Conservation (phyloP, 2,888 invertebrate genomes). For the Athalia cordata region DNA sequence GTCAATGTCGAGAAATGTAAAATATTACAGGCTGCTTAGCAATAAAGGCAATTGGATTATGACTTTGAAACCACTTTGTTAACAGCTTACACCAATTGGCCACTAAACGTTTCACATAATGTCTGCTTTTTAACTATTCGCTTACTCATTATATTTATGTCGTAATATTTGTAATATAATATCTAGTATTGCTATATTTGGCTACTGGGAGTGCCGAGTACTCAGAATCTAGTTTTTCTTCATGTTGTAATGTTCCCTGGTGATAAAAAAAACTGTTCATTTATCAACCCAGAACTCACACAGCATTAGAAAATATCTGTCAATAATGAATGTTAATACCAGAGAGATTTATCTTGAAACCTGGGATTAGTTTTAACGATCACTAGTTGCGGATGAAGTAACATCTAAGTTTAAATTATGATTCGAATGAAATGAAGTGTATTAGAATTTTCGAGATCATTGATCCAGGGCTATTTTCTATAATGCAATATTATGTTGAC, state of each 20-base stretch:
- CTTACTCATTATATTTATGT: conserved; percentile 41
- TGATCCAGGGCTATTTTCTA: background rate
- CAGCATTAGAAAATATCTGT: conserved; percentile 38
- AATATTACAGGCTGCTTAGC: conserved; percentile 41
- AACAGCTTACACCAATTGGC: conserved; percentile 39
- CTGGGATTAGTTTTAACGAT: background rate
- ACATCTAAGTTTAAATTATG: conserved; percentile 13
- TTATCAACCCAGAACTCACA: conserved; percentile 38
- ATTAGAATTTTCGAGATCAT: background rate
- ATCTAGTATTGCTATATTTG: conserved; percentile 72
- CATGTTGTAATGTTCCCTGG: conserved; percentile 24
- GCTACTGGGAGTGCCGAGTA: conserved; percentile 64
- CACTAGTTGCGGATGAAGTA: background rate
- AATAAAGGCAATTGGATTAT: conserved; percentile 35
- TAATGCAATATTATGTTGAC: background rate
- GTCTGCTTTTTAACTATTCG: conserved; percentile 31
- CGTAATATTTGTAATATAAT: conserved; percentile 42
- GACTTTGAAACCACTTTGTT: conserved; percentile 39
- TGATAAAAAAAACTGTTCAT: conserved; percentile 20
- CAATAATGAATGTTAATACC: conserved; percentile 30
- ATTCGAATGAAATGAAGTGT: conserved; percentile 12
- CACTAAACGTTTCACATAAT: conserved; percentile 35
- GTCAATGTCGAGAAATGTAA: conserved; percentile 36
- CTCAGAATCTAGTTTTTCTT: conserved; percentile 50
- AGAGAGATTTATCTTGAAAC: conserved; percentile 16